phyloP scores from a whole-genome alignment of 2,797 vertebrate genomes.

The Propithecus deckenii region DNA sequence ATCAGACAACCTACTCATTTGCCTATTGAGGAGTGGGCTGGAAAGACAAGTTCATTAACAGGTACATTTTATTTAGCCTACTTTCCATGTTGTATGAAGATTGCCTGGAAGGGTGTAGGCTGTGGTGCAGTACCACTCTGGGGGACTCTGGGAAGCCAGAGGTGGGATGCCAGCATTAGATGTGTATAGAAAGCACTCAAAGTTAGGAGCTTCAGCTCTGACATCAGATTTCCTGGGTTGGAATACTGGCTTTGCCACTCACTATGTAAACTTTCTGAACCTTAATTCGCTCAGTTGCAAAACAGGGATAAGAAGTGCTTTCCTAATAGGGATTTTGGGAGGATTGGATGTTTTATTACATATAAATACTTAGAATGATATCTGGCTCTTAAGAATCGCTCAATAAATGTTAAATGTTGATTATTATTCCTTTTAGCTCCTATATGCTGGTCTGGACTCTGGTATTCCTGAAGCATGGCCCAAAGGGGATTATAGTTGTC shows the following conservation, averaged over 20 bases:
- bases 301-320: not conserved
- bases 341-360: not conserved
- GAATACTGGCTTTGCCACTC: not conserved
- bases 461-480: not conserved
- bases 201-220: not conserved
- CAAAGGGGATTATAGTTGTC: not conserved
- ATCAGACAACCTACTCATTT: not conserved
- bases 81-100: not conserved
- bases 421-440: not conserved
- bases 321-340: not conserved
- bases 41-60: not conserved
- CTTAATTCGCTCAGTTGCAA: not conserved
- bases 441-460: not conserved
- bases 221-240: not conserved
- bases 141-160: not conserved
- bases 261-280: not conserved
- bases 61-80: not conserved
- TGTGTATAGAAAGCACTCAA: not conserved
- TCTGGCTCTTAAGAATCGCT: not conserved
- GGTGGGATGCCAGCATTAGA: not conserved
- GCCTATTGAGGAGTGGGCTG: not conserved
- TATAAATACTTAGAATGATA: conserved; percentile 3
- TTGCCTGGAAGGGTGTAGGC: not conserved
- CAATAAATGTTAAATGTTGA: conserved; percentile 10
- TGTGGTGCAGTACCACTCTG: not conserved